A percentile compares a stretch with the other conserved stretches of the same genome.
phyloP scores from a whole-genome alignment of 2,888 invertebrate species.

The Encarsia formosa region DNA sequence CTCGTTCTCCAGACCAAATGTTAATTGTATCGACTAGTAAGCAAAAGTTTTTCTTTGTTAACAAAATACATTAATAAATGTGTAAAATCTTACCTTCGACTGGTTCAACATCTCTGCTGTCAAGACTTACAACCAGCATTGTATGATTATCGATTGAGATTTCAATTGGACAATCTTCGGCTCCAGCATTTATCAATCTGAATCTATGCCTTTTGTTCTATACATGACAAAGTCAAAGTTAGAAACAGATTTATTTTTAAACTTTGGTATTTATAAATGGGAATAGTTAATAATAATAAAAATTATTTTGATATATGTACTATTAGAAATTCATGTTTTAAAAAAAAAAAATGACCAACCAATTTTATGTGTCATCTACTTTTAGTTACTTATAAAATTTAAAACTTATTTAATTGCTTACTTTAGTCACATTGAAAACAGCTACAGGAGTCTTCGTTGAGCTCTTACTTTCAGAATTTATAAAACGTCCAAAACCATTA shows the following conservation, averaged over 20 bases:
- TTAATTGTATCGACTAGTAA: slow-evolving; percentile 52
- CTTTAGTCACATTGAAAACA: slow-evolving; percentile 65
- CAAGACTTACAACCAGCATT: slow-evolving; percentile 70
- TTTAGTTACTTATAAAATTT: too few relatives aligned
- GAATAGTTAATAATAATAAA: too few relatives aligned
- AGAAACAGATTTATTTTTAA: too few relatives aligned
- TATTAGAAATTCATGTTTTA: too few relatives aligned
- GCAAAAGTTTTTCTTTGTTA: too few relatives aligned
- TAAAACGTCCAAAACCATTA: slow-evolving; percentile 72
- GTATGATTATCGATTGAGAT: slow-evolving; percentile 80
- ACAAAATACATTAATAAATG: neutral
- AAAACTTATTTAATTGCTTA: too few relatives aligned
- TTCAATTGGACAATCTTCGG: slow-evolving; percentile 81
- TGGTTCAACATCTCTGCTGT: slow-evolving; percentile 74
- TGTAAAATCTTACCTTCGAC: slow-evolving; percentile 59
- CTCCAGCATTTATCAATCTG: slow-evolving; percentile 78
- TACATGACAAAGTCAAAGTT: too few relatives aligned
- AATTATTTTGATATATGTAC: too few relatives aligned
- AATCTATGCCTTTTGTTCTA: slow-evolving; percentile 63
- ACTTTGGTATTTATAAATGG: too few relatives aligned
- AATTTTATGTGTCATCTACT: too few relatives aligned
- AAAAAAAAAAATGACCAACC: too few relatives aligned
- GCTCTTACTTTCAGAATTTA: slow-evolving; percentile 33
- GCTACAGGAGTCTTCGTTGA: slow-evolving; percentile 58
- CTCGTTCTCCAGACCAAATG: slow-evolving; percentile 84